Percentiles rank a stretch among this genome's conserved stretches.
phyloP scores from a whole-genome alignment of 2,888 invertebrate genomes.

The Erynnis tages region DNA sequence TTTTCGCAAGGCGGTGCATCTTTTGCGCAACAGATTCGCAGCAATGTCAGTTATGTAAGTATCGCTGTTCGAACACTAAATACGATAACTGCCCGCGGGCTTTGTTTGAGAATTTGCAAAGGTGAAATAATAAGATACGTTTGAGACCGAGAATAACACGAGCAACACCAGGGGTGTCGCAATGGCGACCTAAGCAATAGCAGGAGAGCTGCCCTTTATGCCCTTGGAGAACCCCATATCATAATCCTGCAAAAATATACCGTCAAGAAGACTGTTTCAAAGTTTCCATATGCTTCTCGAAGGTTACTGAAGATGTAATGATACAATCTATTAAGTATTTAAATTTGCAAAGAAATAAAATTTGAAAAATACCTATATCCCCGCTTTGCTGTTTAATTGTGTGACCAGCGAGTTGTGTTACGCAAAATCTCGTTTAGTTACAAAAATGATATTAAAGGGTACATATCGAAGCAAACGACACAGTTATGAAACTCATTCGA shows the following conservation, averaged over 20 bases:
- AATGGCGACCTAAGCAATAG: no score
- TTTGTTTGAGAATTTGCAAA: not conserved
- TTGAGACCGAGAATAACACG: no score
- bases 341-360: not conserved
- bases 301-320: no score
- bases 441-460: constrained; percentile 13
- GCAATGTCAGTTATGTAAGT: constrained; percentile 66
- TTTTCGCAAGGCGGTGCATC: constrained; percentile 63
- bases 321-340: no score
- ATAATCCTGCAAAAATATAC: no score
- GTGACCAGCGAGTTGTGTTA: not conserved
- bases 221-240: no score
- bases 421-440: not conserved
- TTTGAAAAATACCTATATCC: no score
- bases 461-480: not conserved
- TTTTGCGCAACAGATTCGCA: constrained; percentile 56
- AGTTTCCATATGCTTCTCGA: no score
- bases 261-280: no score
- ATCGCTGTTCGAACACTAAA: constrained; percentile 44
- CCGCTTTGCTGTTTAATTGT: not conserved
- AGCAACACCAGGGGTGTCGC: no score
- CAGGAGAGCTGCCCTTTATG: no score
- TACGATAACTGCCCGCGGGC: constrained; percentile 22
- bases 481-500: constrained; percentile 11
- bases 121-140: no score